Evolutionary conservation across 92 coral and sea anemone species (phyloP).

Genomic region (Pocillopora meandrina): DNA sequence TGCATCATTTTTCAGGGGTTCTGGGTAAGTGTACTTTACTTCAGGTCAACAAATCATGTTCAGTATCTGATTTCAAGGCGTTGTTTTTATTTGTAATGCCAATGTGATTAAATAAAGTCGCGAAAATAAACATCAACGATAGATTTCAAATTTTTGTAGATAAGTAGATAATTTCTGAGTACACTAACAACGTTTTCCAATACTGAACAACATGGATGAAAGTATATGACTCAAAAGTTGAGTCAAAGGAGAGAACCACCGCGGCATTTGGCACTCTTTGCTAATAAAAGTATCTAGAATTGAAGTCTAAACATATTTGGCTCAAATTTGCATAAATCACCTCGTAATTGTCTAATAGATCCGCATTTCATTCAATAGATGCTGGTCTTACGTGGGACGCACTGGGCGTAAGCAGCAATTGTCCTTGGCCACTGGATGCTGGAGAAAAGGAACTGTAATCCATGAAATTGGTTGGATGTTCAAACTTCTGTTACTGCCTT

Average conservation of each 20-base stretch:
- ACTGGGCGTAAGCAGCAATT: slow-evolving; percentile 30
- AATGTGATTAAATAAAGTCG: no score
- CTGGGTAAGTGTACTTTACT: slow-evolving; percentile 24
- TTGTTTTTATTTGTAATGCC: no score
- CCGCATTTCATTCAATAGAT: not conserved
- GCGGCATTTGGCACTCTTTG: no score
- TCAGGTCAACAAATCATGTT: not conserved
- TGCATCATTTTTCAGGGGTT: slow-evolving; percentile 30
- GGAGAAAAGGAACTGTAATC: slow-evolving; percentile 36
- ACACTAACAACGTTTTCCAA: no score
- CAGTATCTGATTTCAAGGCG: not conserved
- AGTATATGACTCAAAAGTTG: no score
- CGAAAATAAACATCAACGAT: no score
- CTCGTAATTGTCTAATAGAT: not conserved
- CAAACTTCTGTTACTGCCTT: not conserved
- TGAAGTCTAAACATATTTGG: no score
- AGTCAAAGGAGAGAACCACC: no score
- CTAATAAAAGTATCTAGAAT: no score
- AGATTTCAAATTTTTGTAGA: no score
- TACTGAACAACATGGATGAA: no score
- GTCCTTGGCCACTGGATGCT: slow-evolving; percentile 42
- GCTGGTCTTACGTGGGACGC: slow-evolving; percentile 51
- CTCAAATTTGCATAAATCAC: not conserved
- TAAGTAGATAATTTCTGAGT: no score
- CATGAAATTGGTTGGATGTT: slow-evolving; percentile 38